These are phyloP conservation scores for Diaperis boleti DNA, from an alignment of 2,888 invertebrate species.

Conservation along the genomic window DNA sequence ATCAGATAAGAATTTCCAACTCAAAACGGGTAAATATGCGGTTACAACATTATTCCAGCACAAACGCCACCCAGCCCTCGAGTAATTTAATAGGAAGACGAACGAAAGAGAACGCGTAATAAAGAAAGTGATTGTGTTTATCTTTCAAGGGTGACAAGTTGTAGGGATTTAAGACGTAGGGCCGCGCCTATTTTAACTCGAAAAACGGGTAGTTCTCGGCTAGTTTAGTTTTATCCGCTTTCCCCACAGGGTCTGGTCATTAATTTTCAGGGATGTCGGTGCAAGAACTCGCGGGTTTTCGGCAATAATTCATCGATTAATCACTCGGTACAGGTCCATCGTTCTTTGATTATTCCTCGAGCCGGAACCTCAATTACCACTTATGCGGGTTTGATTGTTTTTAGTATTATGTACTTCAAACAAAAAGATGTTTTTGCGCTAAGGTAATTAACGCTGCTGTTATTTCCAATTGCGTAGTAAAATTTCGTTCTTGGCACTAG, in stretches of 20 bases:
- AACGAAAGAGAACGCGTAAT: conserved; percentile 36
- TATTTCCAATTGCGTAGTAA: no score
- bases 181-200: conserved; percentile 32
- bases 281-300: conserved; percentile 6
- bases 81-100: conserved; percentile 37
- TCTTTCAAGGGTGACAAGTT: conserved; percentile 33
- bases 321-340: background rate
- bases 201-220: conserved; percentile 21
- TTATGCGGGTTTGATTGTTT: no score
- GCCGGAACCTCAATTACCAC: no score
- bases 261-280: conserved; percentile 7
- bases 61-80: conserved; percentile 26
- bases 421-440: no score
- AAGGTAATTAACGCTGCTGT: no score
- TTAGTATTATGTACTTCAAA: no score
- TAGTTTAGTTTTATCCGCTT: conserved; percentile 23
- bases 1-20: no score
- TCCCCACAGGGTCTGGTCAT: conserved; percentile 4
- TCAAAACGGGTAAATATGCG: no score
- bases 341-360: conserved; percentile 3
- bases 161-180: conserved; percentile 16
- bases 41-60: conserved; percentile 25
- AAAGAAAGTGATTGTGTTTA: conserved; percentile 39
- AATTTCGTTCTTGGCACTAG: no score
- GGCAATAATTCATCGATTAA: conserved; percentile 20